Base-by-base conservation (phyloP, 2,888 invertebrate genomes). In the Smittia sp. region DNA sequence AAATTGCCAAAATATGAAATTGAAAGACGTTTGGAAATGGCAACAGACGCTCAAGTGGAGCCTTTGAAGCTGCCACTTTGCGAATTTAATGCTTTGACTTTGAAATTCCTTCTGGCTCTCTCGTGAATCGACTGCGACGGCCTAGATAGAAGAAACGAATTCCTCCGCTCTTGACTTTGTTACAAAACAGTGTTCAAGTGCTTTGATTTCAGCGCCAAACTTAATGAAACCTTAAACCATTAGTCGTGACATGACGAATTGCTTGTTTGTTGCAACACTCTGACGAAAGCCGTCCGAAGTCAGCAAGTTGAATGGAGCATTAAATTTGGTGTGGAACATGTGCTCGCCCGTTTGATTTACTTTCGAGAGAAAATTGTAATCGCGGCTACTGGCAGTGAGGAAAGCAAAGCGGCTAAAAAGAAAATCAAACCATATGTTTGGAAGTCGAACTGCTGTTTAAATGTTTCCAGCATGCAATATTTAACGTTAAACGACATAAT, bases 391-490 rank as follows among this genome's bases (percentile, higher is more conserved):
- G 63, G 63, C n/a, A 15, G 11, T 38, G 11, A 66, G 13, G 15
- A 66, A 11, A 66, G 25, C 66, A 15, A 54, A 15, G n/a, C 15
- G 52, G 18, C 11, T 7, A 68, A 52, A 27, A 69, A 20, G 39
- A 67, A 69, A 69, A 69, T 69, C 69, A 69, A 69, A 69, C 69
- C 69, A 69, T 69, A 69, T 69, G 69, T 54, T 69, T 15, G 27
- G 27, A 13, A 63, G 63, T 27, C 13, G 4, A 67, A 46, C 67
- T 41, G 18, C 38, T 41, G 32, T 24, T 46, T 67, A 67, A 67
- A 39, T 67, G 67, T 39, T 67, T 67, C 41, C 67, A 67, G 39
- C 67, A 67, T 67, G 41, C 41, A 67, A 67, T 67, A 67, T 67
- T 39, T 67, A 67, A 22, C 58, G 58, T 39, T 69, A 54, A 69